phyloP scores from a whole-genome alignment of 2,113 vertebrate genomes.

The Sturnus vulgaris region DNA sequence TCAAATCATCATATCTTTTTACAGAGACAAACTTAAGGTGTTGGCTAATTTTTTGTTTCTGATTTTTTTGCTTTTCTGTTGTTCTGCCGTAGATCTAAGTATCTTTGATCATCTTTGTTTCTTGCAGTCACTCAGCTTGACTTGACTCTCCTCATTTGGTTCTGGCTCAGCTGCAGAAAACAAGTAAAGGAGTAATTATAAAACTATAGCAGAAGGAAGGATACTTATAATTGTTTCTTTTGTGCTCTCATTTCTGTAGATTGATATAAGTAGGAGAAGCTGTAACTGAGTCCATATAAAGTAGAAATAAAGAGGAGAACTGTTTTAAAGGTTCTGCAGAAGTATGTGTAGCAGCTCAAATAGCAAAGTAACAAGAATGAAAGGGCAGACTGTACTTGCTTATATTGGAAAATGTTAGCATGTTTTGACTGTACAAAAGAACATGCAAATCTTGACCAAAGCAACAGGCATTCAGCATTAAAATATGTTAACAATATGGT shows the following conservation, averaged over 20 bases:
- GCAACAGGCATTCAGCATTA: background rate
- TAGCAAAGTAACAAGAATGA: background rate
- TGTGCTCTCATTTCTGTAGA: background rate
- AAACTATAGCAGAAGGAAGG: background rate
- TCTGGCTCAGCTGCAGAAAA: background rate
- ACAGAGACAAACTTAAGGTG: background rate
- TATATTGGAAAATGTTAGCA: background rate
- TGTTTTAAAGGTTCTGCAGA: background rate
- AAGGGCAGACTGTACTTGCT: background rate
- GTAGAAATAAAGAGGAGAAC: background rate
- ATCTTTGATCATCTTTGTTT: background rate
- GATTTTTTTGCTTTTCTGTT: background rate
- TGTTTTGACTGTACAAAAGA: conserved; percentile 18
- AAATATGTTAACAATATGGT: background rate
- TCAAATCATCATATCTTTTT: background rate
- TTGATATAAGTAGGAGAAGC: background rate
- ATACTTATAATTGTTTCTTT: background rate
- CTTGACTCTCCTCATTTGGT: background rate
- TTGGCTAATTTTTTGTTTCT: background rate
- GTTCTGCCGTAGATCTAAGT: background rate
- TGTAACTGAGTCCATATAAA: background rate
- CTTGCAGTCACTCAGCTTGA: background rate
- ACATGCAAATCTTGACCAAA: background rate
- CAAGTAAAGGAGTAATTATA: background rate
- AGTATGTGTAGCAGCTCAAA: background rate